Conservation (phyloP, 2,888 invertebrate species). For the Capitulum mitella region DNA sequence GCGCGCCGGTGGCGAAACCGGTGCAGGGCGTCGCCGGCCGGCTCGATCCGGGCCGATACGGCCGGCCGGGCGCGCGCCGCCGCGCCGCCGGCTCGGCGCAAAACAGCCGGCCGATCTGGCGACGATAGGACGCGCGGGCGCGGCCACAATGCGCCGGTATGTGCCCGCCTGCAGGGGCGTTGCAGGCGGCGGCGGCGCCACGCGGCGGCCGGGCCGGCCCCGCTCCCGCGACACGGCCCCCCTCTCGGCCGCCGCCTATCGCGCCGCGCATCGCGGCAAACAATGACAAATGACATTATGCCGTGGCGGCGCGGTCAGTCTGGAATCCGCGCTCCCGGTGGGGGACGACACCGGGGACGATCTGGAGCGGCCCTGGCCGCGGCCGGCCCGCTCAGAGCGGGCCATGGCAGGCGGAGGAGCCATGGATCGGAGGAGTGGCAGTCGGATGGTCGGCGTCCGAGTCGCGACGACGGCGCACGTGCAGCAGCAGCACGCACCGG, state of each 20-base stretch:
- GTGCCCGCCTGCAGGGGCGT: background rate
- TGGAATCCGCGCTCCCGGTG: background rate
- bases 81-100: background rate
- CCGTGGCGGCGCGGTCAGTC: background rate
- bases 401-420: no score
- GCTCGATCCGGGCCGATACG: background rate
- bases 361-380: slow-evolving; percentile 4
- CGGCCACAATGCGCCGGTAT: background rate
- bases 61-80: background rate
- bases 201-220: background rate
- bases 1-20: background rate
- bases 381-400: no score
- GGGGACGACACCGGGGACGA: background rate
- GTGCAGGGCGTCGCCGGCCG: background rate
- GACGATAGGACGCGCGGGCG: background rate
- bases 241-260: background rate
- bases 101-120: background rate
- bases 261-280: slow-evolving; percentile 2
- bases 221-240: background rate
- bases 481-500: no score
- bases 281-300: slow-evolving; percentile 19
- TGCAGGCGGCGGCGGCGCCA: background rate
- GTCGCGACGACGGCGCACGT: no score
- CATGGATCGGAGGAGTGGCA: no score
- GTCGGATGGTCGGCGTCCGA: no score